Conservation (phyloP, 2,113 vertebrate species). For the Xiphias gladius region DNA sequence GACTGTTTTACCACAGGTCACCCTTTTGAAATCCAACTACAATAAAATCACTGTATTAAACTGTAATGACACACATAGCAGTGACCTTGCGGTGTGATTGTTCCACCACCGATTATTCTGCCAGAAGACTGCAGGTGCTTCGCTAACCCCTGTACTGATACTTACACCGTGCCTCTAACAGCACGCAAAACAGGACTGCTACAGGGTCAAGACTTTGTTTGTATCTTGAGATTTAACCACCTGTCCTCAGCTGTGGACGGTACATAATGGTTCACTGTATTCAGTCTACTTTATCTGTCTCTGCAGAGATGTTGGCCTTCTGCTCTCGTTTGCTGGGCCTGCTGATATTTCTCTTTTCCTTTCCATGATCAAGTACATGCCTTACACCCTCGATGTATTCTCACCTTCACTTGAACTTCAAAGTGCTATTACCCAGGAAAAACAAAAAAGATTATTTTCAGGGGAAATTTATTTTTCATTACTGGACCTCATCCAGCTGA, state of each 20-base stretch:
- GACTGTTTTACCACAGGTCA: conserved; percentile 40
- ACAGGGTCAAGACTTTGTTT: conserved; percentile 3
- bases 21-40: conserved; percentile 24
- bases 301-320: conserved; percentile 42
- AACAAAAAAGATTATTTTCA: conserved; percentile 42
- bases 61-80: conserved; percentile 8
- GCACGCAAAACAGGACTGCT: background rate
- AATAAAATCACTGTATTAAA: conserved; percentile 25
- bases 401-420: background rate
- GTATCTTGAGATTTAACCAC: conserved; percentile 21
- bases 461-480: conserved; percentile 43
- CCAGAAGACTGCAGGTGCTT: conserved; percentile 47
- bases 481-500: conserved; percentile 44
- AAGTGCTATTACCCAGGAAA: conserved; percentile 37
- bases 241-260: conserved; percentile 18
- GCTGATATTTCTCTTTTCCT: conserved; percentile 14
- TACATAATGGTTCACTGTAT: conserved; percentile 19
- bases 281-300: conserved; percentile 12
- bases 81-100: conserved; percentile 4
- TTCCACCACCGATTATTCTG: background rate
- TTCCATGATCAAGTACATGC: background rate
- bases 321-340: conserved; percentile 5
- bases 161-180: background rate
- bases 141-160: conserved; percentile 19
- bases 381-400: background rate